Base-by-base conservation (phyloP, 2,888 invertebrate genomes). In the Apotomis capreana region DNA sequence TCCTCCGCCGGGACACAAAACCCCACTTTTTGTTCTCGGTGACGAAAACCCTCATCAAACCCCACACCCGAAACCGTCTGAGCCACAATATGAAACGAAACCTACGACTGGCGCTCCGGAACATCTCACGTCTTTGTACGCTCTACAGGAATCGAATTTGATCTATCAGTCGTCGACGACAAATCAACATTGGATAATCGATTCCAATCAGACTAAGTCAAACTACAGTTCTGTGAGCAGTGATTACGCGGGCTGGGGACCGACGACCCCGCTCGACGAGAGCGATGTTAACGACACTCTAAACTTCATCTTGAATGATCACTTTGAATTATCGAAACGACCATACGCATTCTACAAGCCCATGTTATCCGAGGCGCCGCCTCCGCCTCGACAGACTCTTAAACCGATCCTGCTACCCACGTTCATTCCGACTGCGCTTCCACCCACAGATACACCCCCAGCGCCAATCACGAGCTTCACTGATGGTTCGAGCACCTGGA, bases 131-230 rank as follows among this genome's bases (percentile, higher is more conserved):
- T 89, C 92, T 9, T 90, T 94, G 3, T 95, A 89, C 74, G 87
- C 94, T 51, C 85, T 95, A 8, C 95, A 95, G 83, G 94, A 95
- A 83, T 92, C 95, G 3, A 95, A 95, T 82, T 87, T 95, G 70
- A 93, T 95, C 68, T 95, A 95, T 78, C 95, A 95, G 77, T 94
- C 95, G 9, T 95, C 95, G 55, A 94, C 94, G 55, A 86, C 90
- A 4, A 90, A 84, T 76, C 89, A 93, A 69, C 93, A 94, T 72
- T 94, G 94, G 93, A 84, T 88, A 71, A 79, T 81, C 6, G 80
- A 86, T 68, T 76, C 76, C 46, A 90, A 89, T 79, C 82, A 88
- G 72, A 89, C 89, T 9, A 85, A 86, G 75, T 70, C 81, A 40
- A 75, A 83, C 37, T 84, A 85, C 46, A 88, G 83, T 68, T 81